Base-by-base conservation (phyloP, 2,888 invertebrate species). In the Cryptus armator region DNA sequence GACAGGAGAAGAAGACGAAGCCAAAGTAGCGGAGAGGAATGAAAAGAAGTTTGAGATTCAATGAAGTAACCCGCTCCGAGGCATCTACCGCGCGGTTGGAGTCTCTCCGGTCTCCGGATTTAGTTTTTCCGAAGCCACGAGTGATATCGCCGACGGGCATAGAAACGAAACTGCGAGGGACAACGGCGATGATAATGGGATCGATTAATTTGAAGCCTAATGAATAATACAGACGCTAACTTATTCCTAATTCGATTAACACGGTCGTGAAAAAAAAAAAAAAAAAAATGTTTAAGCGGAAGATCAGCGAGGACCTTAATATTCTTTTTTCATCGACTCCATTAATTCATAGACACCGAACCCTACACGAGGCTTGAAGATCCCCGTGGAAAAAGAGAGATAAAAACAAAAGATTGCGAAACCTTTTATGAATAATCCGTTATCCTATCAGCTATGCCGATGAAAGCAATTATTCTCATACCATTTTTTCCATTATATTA, bases 401-500 rank as follows among this genome's bases (percentile, higher is more conserved):
- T 24, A 44, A 46, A n/a, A 62, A 59, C 37, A 37, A n/a, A n/a
- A 44, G 19, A 19, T 66, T 51, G 5, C 67, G 32, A 46, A 48
- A 24, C 24, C 19, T 29, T 67, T 44, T 14, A 56, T 32, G 46
- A 74, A 46, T 70, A 53, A 66, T 43, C 53, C 43, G 51, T 64
- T 79, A n/a, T 19, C 43, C 44, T 14, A 64, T 64, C 44, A 16
- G 19, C 37, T 43, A 12, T 7, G 14, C 32, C 64, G 43, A 24
- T 72, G 29, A 67, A 68, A 32, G 64, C 76, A 66, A 71, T 76
- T 76, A 76, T 43, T 32, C 59, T 74, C 44, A 6, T 53, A 14
- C 44, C 12, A 83, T 43, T 74, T 74, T 83, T 62, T 62, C 48
- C 56, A 46, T 62, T 51, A 46, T 66, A 44, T 5, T 74, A 71